Base-by-base conservation (phyloP, 2,888 invertebrate species). In the Agrotis segetum region DNA sequence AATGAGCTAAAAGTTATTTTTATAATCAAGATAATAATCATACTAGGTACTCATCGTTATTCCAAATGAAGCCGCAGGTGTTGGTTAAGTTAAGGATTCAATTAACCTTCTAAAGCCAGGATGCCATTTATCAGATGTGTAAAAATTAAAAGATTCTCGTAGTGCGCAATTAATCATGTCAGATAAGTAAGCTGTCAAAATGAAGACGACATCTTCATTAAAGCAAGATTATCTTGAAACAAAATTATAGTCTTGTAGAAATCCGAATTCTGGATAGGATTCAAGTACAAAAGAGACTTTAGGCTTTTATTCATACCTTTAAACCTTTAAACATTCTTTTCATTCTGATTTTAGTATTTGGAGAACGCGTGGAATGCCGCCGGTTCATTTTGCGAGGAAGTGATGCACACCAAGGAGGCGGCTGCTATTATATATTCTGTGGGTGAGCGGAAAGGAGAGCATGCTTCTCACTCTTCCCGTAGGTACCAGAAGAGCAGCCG, bases 81-180 rank as follows among this genome's bases (percentile, higher is more conserved):
- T 53, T 52, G 16, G 29, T 17, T 21, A 56, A n/a, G 7, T 19
- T 24, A 62, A 65, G 6, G 16, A 76, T 59, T 59, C 16, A 73
- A 73, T 77, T 77, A 77, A 59, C 59, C 34, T 19, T 29, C 1
- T 64, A 5, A 24, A 5, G 14, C 29, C 68, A 29, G 77, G 69
- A 59, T 59, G n/a, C 24, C 44, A 44, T 68, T 21, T 59, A 73
- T 55, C 53, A 60, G 77, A 76, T 53, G 34, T 13, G 19, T 44
- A 47, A 53, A 13, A 47, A 19, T 16, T 44, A 56, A 58, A n/a
- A 0, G 6, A 24, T 69, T 40, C 47, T 19, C 7, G 19, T 13
- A 24, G 16, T 47, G 17, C 11, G 19, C 40, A 49, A 56, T 49
- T 55, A 53, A 68, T 68, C 68, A 55, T 40, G 71, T 34, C 34